Conservation (phyloP, 37 sponge, comb jelly and placozoan genomes). For the Dysidea cf. avara region DNA sequence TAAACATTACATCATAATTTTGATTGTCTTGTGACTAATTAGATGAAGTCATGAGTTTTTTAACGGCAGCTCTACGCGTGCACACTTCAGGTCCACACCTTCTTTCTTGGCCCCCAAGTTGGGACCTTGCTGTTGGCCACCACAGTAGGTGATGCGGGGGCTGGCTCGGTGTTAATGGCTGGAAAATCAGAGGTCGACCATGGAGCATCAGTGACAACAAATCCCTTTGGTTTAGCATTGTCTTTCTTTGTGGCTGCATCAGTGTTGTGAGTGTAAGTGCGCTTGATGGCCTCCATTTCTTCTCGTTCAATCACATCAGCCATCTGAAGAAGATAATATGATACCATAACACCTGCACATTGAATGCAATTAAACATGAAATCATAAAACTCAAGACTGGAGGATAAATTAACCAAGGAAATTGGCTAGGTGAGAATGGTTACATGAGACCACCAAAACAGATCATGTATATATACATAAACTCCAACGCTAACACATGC, state of each 20-base stretch:
- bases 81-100: too few relatives aligned
- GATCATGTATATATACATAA: too few relatives aligned
- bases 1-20: too few relatives aligned
- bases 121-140: constrained; percentile 55
- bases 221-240: constrained; percentile 32
- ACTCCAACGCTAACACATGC: too few relatives aligned
- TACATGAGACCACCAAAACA: too few relatives aligned
- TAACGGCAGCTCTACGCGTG: not conserved
- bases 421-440: too few relatives aligned
- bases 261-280: constrained; percentile 46
- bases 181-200: constrained; percentile 79
- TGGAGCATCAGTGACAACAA: constrained; percentile 70
- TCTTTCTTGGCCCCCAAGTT: constrained; percentile 33
- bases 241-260: not conserved
- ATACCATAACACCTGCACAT: too few relatives aligned
- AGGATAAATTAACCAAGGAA: too few relatives aligned
- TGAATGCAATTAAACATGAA: too few relatives aligned
- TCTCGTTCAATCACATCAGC: constrained; percentile 65
- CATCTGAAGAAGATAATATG: constrained; percentile 60
- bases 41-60: too few relatives aligned
- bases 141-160: constrained; percentile 15
- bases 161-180: constrained; percentile 20
- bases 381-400: too few relatives aligned
- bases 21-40: too few relatives aligned
- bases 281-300: constrained; percentile 58